Percentiles rank a stretch among this genome's conserved stretches.
Evolutionary conservation across 2,888 invertebrate genomes (phyloP).

Genomic region (Junonia oenone): DNA sequence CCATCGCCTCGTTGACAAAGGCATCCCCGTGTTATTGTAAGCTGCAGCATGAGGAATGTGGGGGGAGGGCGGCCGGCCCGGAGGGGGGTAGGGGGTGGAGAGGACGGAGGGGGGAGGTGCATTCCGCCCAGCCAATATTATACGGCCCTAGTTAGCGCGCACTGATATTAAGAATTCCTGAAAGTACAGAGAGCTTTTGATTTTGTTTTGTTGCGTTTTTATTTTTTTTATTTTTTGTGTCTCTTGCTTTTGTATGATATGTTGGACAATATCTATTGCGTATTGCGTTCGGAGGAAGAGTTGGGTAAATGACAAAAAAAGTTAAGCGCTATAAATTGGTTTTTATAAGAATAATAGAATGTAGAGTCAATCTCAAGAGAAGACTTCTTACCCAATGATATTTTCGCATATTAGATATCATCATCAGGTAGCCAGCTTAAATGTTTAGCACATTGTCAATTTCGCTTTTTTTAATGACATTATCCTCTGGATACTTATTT

Average conservation of each 20-base stretch:
- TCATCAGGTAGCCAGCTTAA: no score
- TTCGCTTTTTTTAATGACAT: no score
- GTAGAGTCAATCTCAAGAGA: no score
- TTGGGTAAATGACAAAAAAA: background rate
- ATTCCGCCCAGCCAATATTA: slow-evolving; percentile 63
- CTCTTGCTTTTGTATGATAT: background rate
- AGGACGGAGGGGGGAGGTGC: slow-evolving; percentile 24
- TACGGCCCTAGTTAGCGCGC: slow-evolving; percentile 76
- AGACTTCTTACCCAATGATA: no score
- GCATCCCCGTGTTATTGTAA: slow-evolving; percentile 24
- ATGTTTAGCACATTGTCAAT: no score
- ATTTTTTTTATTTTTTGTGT: background rate
- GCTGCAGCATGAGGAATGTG: slow-evolving; percentile 27
- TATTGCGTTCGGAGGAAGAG: no score
- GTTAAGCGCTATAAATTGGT: background rate
- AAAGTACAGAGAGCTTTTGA: slow-evolving; percentile 44
- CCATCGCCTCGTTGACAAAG: slow-evolving; percentile 17
- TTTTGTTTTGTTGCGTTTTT: background rate
- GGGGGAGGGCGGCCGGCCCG: slow-evolving; percentile 10
- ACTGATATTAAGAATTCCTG: slow-evolving; percentile 78
- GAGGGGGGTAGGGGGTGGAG: slow-evolving; percentile 21
- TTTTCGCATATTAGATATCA: no score
- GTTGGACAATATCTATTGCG: background rate
- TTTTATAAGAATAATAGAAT: no score
- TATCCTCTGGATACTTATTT: no score